These are phyloP conservation scores for Harpalus rubripes DNA, from an alignment of 2,888 invertebrate species.

Conservation along the genomic window DNA sequence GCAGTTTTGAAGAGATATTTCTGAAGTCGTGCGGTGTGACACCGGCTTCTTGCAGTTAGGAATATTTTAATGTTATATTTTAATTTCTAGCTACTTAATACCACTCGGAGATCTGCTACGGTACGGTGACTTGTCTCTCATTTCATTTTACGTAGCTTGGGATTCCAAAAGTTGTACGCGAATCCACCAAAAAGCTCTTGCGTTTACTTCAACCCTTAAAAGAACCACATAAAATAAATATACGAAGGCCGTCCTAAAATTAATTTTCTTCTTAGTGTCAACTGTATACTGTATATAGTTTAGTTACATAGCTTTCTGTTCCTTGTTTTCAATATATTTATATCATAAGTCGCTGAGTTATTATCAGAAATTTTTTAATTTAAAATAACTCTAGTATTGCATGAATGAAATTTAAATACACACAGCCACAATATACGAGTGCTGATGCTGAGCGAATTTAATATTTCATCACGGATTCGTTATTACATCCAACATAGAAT, in stretches of 20 bases:
- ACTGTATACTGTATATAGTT: slow-evolving; percentile 17
- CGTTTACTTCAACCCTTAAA: neutral
- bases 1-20: neutral
- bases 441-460: neutral
- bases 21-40: slow-evolving; percentile 9
- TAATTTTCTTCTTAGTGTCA: too few relatives aligned
- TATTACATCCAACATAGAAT: neutral
- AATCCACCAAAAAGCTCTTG: neutral
- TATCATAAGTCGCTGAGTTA: slow-evolving; percentile 12
- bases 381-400: neutral
- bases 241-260: too few relatives aligned
- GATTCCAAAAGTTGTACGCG: neutral
- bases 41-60: slow-evolving; percentile 35
- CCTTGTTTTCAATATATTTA: slow-evolving; percentile 20
- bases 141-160: neutral
- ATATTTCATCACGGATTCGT: neutral
- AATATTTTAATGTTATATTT: slow-evolving; percentile 46
- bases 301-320: neutral
- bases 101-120: neutral
- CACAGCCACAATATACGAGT: neutral
- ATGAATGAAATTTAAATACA: neutral
- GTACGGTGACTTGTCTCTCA: slow-evolving; percentile 2
- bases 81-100: slow-evolving; percentile 38
- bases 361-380: slow-evolving; percentile 14
- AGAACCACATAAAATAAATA: neutral